These are phyloP conservation scores for Ernsta delagoae DNA, from an alignment of 2,888 invertebrate genomes.

Conservation along the genomic window DNA sequence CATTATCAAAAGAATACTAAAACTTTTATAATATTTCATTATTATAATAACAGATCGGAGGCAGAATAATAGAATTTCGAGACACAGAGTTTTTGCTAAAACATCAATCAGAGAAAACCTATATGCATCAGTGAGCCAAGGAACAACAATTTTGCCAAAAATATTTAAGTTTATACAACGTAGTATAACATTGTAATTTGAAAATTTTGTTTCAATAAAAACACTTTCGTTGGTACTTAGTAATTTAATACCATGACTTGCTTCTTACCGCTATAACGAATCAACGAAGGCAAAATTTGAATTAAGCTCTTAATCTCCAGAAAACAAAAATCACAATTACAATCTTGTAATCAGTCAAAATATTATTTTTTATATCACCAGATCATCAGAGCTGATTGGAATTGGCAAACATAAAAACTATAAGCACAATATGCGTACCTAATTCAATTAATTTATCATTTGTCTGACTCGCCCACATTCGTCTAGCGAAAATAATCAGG, in stretches of 20 bases:
- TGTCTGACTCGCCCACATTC: too few species aligned
- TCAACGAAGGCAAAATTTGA: conserved; percentile 21
- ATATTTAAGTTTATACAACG: not conserved
- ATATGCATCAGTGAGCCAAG: not conserved
- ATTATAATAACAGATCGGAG: too few species aligned
- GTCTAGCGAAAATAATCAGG: not conserved
- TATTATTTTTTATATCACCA: too few species aligned
- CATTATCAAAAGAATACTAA: too few species aligned
- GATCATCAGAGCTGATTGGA: too few species aligned
- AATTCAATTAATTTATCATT: too few species aligned
- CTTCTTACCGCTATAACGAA: conserved; percentile 22
- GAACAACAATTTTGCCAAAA: conserved; percentile 3
- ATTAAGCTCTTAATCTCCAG: not conserved
- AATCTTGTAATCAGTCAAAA: too few species aligned
- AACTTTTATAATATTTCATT: too few species aligned
- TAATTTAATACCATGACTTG: conserved; percentile 34
- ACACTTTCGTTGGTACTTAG: conserved; percentile 3
- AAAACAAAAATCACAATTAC: too few species aligned
- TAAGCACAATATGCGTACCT: too few species aligned
- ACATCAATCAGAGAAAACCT: not conserved
- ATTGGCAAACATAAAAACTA: too few species aligned
- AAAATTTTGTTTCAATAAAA: conserved; percentile 23
- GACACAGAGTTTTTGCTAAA: not conserved
- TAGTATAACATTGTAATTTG: not conserved
- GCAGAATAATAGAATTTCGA: not conserved